Evolutionary conservation across 2,888 invertebrate species (phyloP), one percentile per base, ranked within the genome.

Genomic region (Phortica okadai): DNA sequence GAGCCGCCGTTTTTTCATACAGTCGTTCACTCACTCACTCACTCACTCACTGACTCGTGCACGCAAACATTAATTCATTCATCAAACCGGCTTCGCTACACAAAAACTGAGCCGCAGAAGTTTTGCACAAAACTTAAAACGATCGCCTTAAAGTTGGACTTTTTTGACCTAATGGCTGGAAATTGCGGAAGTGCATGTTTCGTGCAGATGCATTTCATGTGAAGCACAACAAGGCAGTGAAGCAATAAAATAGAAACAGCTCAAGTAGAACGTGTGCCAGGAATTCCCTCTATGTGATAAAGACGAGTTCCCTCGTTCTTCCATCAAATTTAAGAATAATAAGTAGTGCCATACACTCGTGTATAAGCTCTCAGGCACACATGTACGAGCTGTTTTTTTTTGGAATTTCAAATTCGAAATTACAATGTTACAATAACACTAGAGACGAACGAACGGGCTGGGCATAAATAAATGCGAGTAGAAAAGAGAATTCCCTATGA

Each of bases 31-130:
- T 33, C 21, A 50, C 10, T 33, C 33, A 33, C 33, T 33, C 21
- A 50, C 10, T 50, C 50, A 50, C 10, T 8, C 50, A 14, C 50
- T 50, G 10, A 14, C 50, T 50, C 50, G 50, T 50, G 14, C 50
- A 50, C 50, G 8, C 33, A 33, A 33, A 5, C 62, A 69, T 69
- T 69, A 16, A 69, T 85, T 88, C 85, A 85, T 85, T 88, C 85
- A 85, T 88, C 86, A 85, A 85, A 85, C 85, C 85, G 85, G 85
- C 85, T 88, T 86, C 87, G 33, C 33, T 82, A 83, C 83, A 82
- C 58, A 8, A 74, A 67, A 66, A 25, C 56, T n/a, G 54, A 54
- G 21, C 33, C 33, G 33, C 33, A 33, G 33, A 33, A 33, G 74
- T 77, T 79, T 76, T 77, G 83, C 79, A 79, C 76, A 78, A 77